Percentiles rank a stretch among this genome's conserved stretches.
Evolutionary conservation across 1,140 invertebrate genomes (phyloP).

Genomic region (Trichonephila clavata): DNA sequence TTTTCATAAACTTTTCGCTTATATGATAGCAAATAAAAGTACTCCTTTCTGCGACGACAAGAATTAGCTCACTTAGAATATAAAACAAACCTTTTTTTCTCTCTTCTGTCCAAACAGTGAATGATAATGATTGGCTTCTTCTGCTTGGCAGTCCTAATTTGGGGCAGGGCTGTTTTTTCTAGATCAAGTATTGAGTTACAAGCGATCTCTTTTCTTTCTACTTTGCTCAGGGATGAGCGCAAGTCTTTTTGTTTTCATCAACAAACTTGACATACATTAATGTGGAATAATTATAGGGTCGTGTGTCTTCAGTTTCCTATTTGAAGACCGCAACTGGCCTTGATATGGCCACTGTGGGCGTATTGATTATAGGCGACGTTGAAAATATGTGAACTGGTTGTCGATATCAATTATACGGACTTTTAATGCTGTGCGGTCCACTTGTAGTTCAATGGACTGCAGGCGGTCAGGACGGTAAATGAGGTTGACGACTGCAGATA

Average conservation of each 20-base stretch:
- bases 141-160: neutral
- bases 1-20: conserved; percentile 1
- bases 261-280: conserved; percentile 71
- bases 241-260: conserved; percentile 46
- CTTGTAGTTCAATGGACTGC: conserved; percentile 60
- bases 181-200: conserved; percentile 57
- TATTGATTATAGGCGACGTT: conserved; percentile 26
- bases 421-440: neutral
- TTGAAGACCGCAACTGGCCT: conserved; percentile 20
- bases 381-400: conserved; percentile 24
- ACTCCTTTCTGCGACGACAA: neutral
- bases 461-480: conserved; percentile 11
- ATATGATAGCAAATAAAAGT: neutral
- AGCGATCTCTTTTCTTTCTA: conserved; percentile 30
- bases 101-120: neutral
- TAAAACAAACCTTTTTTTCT: neutral
- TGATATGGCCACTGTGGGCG: conserved; percentile 36
- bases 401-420: conserved; percentile 58
- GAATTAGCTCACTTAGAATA: neutral
- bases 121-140: conserved; percentile 43
- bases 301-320: conserved; percentile 37
- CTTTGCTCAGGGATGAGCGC: conserved; percentile 3
- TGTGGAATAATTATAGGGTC: conserved; percentile 65
- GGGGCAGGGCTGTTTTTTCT: conserved; percentile 56
- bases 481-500: conserved; percentile 44